Evolutionary conservation across 2,888 invertebrate species (phyloP).

Genomic region (Diarsia rubi): DNA sequence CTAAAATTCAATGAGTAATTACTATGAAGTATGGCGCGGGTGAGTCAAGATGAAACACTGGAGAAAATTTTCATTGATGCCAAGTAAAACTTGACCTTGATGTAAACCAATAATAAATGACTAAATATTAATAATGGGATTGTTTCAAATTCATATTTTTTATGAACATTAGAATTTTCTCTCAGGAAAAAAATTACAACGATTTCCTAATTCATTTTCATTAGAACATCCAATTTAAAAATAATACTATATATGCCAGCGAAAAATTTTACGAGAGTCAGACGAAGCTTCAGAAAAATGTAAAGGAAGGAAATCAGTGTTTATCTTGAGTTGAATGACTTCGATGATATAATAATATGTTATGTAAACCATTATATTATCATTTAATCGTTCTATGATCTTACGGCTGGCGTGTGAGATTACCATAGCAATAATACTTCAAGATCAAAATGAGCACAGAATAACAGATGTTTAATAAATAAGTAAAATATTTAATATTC

Average conservation of each 20-base stretch:
- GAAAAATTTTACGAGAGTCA: background rate
- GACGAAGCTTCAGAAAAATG: background rate
- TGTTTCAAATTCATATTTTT: constrained; percentile 5
- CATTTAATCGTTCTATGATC: constrained; percentile 26
- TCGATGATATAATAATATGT: constrained; percentile 18
- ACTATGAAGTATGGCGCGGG: constrained; percentile 70
- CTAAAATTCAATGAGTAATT: constrained; percentile 83
- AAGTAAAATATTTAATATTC: background rate
- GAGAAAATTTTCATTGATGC: constrained; percentile 74
- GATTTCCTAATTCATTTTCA: background rate
- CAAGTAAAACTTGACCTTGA: constrained; percentile 66
- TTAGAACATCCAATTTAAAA: background rate
- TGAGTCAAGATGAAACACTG: constrained; percentile 81
- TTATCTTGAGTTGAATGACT: constrained; percentile 49
- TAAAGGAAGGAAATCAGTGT: constrained; percentile 17
- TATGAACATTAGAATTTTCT: background rate
- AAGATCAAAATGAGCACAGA: background rate
- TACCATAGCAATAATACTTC: constrained; percentile 24
- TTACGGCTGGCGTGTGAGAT: constrained; percentile 1
- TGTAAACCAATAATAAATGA: constrained; percentile 33
- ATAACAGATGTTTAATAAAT: background rate
- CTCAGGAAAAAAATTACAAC: background rate
- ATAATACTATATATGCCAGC: too few species aligned
- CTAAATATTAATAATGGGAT: constrained; percentile 10
- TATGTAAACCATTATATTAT: constrained; percentile 20